Base-by-base conservation (phyloP, 2,797 vertebrate species). In the Falco columbarius region DNA sequence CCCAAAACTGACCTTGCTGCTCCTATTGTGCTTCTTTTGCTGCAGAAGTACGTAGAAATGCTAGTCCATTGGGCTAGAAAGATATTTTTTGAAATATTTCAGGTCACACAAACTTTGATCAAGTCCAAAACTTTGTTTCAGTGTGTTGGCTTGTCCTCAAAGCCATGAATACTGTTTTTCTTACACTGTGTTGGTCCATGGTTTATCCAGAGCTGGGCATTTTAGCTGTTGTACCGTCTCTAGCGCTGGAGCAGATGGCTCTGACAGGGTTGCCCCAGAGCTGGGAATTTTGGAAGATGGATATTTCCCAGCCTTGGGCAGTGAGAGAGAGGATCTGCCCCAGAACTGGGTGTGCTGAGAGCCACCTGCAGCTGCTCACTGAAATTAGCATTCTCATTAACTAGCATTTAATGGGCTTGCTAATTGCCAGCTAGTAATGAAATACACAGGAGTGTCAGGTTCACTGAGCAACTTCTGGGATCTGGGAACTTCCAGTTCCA, bases 361-460 rank as follows among this genome's bases (percentile, higher is more conserved):
- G 42, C 29, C 62, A 86, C 92, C 88, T 89, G 86, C 93, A 96
- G 66, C 95, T 96, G 86, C 77, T 94, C 47, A 46, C 30, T 59
- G 52, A 79, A 96, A 92, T 92, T 92, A 93, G 12, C 59, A 49
- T 79, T 90, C 93, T 94, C 74, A 67, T 96, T 94, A 96, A 36
- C 30, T 18, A 70, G 47, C 55, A 44, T 59, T 76, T 95, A 94
- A 95, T 62, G 63, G 22, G 16, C 22, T 90, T 55, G 17, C 36
- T 87, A 90, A 92, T 96, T 96, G 81, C 51, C 59, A 93, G 66
- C 58, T 55, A 44, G 62, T 66, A 62, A 90, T 47, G 70, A 73
- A 95, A 70, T 36, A 22, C 59, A 59, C 11, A 58, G 36, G 72
- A 81, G 30, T 13, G 17, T 65, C 49, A 40, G 76, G 46, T 68